Conservation (phyloP, 2,888 invertebrate species). For the Orchesellides sinensis region DNA sequence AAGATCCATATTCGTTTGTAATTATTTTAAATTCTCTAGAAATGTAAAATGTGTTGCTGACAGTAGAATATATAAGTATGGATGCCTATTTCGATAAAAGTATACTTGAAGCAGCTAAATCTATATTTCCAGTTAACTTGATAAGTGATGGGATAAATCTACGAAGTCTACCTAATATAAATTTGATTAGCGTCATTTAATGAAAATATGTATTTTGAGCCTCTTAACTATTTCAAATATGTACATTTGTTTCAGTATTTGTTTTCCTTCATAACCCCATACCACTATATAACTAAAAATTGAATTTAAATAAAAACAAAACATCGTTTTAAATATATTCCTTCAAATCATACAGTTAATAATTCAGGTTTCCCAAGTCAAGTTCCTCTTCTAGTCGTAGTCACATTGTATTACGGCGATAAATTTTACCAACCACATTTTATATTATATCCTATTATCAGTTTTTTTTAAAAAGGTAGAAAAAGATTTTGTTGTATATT, state of each 20-base stretch:
- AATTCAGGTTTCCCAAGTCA: neutral
- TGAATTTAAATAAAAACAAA: neutral
- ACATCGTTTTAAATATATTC: no score
- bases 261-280: neutral
- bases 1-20: no score
- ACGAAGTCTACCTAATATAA: neutral
- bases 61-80: no score
- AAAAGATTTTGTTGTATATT: neutral
- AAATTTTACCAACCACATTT: neutral
- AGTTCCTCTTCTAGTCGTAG: neutral
- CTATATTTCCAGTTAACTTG: no score
- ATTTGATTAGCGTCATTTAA: slow-evolving; percentile 5
- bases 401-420: neutral
- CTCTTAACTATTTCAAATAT: neutral
- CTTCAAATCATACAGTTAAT: no score
- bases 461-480: slow-evolving; percentile 1
- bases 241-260: no score
- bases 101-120: no score
- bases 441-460: neutral
- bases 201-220: slow-evolving; percentile 18
- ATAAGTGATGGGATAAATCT: no score
- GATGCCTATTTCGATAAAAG: no score
- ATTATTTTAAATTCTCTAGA: no score
- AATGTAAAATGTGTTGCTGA: no score
- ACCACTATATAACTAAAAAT: neutral